Base-by-base conservation (phyloP, 2,888 invertebrate genomes). In the Galeruca laticollis region DNA sequence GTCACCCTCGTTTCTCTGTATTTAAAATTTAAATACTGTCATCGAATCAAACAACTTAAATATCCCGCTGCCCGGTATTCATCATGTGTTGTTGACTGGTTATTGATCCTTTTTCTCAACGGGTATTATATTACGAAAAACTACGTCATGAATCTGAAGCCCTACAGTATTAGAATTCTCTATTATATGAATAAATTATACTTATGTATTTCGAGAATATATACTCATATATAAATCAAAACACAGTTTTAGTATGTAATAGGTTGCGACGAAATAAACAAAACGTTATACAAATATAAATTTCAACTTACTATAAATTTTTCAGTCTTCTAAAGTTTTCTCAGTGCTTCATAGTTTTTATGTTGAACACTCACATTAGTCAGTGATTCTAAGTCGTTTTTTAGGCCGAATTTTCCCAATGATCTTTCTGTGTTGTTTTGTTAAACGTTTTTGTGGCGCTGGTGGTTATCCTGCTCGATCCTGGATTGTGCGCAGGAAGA, bases 31-130 rank as follows among this genome's bases (percentile, higher is more conserved):
- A 37, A 43, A 6, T 18, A 8, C 15, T 47, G 47, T 18, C 9
- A 5, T 47, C 10, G 18, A 18, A 47, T 15, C 15, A 10, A 37
- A 37, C 37, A 37, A 11, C 13, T 2, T 47, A 18, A 47, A 47
- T 15, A 47, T 47, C n/a, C 11, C 20, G 35, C 13, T 9, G 11
- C 18, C 35, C 61, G 49, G 21, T 52, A 20, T 62, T 61, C 33
- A 61, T 62, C 52, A 62, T 35, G 62, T 62, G 54, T 37, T 66
- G 66, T 59, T 66, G 49, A 66, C 51, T 59, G 51, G 33, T 66
- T 66, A 66, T 66, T 60, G 66, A 66, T 66, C 59, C 59, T 66
- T 49, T 49, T 40, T 9, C 49, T 59, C 59, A 13, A 37, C 35
- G 21, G 21, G 57, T 57, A 21, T 62, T 15, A 40, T 52, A 52